phyloP scores from a whole-genome alignment of 2,797 vertebrate species.

The Esox masquinongy region DNA sequence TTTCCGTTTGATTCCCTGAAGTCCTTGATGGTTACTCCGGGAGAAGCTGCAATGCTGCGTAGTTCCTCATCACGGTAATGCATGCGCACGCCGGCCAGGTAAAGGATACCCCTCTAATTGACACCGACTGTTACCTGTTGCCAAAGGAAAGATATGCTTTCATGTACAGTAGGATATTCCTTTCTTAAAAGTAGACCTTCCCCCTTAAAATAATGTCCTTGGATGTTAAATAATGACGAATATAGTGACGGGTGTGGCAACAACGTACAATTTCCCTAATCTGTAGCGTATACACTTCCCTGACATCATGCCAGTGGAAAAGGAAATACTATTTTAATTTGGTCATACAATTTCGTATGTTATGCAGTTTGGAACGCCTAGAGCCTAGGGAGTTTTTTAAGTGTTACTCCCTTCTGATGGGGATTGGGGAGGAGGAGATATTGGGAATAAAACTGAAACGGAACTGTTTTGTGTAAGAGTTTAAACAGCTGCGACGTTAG shows the following conservation, averaged over 20 bases:
- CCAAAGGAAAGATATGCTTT: background rate
- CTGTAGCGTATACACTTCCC: background rate
- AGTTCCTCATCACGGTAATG: background rate
- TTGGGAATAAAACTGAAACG: background rate
- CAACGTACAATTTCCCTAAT: background rate
- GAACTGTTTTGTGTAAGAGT: too few relatives aligned
- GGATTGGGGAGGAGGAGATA: background rate
- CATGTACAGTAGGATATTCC: background rate
- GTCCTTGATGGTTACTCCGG: background rate
- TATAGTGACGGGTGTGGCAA: background rate
- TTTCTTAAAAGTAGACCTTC: background rate
- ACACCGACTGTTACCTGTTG: background rate
- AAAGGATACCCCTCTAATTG: background rate
- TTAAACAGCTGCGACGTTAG: too few relatives aligned
- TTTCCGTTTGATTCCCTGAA: background rate
- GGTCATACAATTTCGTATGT: background rate
- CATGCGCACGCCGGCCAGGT: background rate
- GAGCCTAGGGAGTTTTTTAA: background rate
- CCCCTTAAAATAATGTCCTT: background rate
- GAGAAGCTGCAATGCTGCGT: slow-evolving; percentile 30
- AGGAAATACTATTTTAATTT: background rate
- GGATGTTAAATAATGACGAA: background rate
- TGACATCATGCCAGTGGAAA: background rate
- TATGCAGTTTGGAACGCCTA: background rate
- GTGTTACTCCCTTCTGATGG: too few relatives aligned